These are phyloP conservation scores for Leptocoma aspasia DNA, from an alignment of 2,113 vertebrate genomes.

Conservation along the genomic window DNA sequence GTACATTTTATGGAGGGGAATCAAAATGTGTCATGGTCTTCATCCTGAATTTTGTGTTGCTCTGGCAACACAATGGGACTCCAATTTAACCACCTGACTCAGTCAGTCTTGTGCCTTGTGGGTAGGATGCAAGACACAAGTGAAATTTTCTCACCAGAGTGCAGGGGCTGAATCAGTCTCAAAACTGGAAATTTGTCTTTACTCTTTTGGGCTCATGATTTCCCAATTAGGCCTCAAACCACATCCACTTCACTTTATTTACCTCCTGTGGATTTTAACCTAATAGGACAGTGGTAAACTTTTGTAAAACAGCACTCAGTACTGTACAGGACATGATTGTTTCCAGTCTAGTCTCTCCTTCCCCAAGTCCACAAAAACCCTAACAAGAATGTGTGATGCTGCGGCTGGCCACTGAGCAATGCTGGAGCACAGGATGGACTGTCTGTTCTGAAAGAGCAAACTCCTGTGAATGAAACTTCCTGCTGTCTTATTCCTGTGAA, in stretches of 20 bases:
- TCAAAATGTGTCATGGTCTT: background rate
- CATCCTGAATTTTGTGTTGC: background rate
- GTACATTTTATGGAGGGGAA: background rate
- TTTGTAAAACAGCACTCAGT: background rate
- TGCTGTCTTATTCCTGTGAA: background rate
- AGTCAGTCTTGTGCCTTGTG: background rate
- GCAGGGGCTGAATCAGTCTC: background rate
- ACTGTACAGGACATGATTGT: background rate
- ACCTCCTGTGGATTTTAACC: background rate
- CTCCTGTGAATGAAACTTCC: background rate
- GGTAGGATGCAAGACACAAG: background rate
- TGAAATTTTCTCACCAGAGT: background rate
- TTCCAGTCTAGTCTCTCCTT: background rate
- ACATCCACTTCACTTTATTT: background rate
- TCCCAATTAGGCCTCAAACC: background rate
- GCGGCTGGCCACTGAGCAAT: background rate
- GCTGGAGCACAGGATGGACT: background rate
- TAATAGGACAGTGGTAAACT: background rate
- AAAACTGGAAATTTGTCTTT: background rate
- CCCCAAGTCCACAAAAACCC: background rate
- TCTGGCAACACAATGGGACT: background rate
- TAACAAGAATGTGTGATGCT: background rate
- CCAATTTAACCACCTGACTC: background rate
- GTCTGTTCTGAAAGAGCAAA: background rate
- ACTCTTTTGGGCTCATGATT: background rate